These are phyloP conservation scores for Hoplostethus atlanticus DNA, from an alignment of 2,797 vertebrate genomes.

Conservation along the genomic window DNA sequence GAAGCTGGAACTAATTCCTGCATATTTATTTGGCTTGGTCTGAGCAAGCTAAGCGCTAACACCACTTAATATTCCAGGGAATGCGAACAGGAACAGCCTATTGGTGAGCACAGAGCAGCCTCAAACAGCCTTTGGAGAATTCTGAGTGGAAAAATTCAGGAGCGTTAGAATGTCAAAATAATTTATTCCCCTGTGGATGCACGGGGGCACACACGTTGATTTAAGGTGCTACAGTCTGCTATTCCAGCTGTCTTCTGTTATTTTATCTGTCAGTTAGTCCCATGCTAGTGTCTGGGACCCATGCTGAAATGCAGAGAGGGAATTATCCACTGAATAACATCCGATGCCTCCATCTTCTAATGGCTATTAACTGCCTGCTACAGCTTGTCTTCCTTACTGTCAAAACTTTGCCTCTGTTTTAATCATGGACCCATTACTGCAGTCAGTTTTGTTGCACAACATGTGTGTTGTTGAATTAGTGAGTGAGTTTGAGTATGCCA, in stretches of 20 bases:
- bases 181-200: slow-evolving; percentile 51
- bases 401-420: slow-evolving; percentile 24
- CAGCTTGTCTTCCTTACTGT: slow-evolving; percentile 41
- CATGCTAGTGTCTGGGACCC: slow-evolving; percentile 26
- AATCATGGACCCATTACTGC: slow-evolving; percentile 40
- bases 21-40: slow-evolving; percentile 80
- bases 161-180: slow-evolving; percentile 55
- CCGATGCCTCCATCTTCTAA: slow-evolving; percentile 9
- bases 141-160: slow-evolving; percentile 37
- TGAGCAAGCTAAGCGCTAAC: slow-evolving; percentile 73
- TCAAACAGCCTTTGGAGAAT: slow-evolving; percentile 52
- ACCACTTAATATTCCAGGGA: slow-evolving; percentile 73
- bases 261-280: slow-evolving; percentile 56
- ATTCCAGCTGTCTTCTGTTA: slow-evolving; percentile 43
- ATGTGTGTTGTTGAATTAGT: slow-evolving; percentile 7
- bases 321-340: slow-evolving; percentile 40
- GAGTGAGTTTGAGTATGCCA: not conserved
- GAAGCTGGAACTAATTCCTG: slow-evolving; percentile 82
- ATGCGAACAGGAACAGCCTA: slow-evolving; percentile 51
- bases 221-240: slow-evolving; percentile 49
- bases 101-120: slow-evolving; percentile 44
- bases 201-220: slow-evolving; percentile 40
- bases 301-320: slow-evolving; percentile 28
- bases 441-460: slow-evolving; percentile 39
- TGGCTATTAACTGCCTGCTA: slow-evolving; percentile 15